Evolutionary conservation across 2,113 vertebrate genomes (phyloP).

Genomic region (Halcyon senegalensis): DNA sequence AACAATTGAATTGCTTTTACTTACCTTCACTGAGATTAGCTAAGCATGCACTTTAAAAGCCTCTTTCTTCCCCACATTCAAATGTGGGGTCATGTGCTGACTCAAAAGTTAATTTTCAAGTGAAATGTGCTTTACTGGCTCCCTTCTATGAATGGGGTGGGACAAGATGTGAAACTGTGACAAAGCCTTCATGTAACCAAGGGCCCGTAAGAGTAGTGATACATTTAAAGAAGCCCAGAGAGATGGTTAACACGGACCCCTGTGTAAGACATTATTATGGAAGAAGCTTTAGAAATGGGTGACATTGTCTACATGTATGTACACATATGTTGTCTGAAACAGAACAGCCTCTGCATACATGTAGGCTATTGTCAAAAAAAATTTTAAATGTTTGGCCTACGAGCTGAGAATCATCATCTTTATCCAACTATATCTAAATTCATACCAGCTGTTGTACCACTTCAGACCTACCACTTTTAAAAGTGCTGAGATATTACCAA

Average conservation of each 20-base stretch:
- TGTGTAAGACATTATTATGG: background rate
- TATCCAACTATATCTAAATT: background rate
- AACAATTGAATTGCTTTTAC: conserved; percentile 16
- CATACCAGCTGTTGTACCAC: background rate
- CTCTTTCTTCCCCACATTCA: background rate
- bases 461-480: background rate
- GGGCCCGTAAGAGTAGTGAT: background rate
- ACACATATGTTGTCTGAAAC: background rate
- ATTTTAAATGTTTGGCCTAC: background rate
- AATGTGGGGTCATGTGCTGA: background rate
- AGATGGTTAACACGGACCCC: background rate
- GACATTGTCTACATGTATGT: background rate
- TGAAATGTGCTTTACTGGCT: background rate
- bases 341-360: background rate
- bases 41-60: background rate
- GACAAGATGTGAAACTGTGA: background rate
- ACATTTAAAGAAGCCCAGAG: background rate
- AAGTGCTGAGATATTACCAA: background rate
- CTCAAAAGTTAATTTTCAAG: background rate
- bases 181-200: background rate
- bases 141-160: background rate
- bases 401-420: background rate
- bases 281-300: background rate
- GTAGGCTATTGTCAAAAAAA: background rate
- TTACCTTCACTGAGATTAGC: background rate